phyloP scores from a whole-genome alignment of 2,888 invertebrate genomes.

The Calliphora vomitoria region DNA sequence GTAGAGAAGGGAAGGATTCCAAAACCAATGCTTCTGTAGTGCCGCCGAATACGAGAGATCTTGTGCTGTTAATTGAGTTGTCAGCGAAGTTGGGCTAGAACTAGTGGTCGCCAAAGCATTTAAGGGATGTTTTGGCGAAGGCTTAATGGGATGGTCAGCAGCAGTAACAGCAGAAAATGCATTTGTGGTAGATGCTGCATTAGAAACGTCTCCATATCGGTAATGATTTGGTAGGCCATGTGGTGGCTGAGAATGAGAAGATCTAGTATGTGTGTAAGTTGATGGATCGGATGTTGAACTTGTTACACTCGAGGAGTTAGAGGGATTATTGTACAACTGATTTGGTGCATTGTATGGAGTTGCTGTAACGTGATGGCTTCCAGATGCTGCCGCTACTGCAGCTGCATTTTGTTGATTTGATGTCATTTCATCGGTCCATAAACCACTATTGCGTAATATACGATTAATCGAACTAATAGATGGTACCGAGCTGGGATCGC shows the following conservation, averaged over 20 bases:
- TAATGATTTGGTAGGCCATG: slow-evolving; percentile 64
- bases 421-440: slow-evolving; percentile 89
- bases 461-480: slow-evolving; percentile 98
- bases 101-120: slow-evolving; percentile 51
- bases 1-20: slow-evolving; percentile 84
- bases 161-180: neutral
- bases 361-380: slow-evolving; percentile 31
- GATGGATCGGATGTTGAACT: slow-evolving; percentile 72
- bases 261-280: slow-evolving; percentile 68
- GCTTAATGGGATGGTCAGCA: slow-evolving; percentile 79
- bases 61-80: slow-evolving; percentile 78
- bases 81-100: slow-evolving; percentile 61
- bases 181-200: slow-evolving; percentile 34
- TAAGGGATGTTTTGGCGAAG: slow-evolving; percentile 80
- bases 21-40: slow-evolving; percentile 84
- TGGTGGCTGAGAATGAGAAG: slow-evolving; percentile 58
- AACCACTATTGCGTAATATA: slow-evolving; percentile 94
- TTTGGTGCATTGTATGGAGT: slow-evolving; percentile 42
- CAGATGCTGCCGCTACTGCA: slow-evolving; percentile 78
- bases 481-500: slow-evolving; percentile 95
- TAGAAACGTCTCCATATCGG: slow-evolving; percentile 61
- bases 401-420: slow-evolving; percentile 83
- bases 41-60: slow-evolving; percentile 81
- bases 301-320: slow-evolving; percentile 46
- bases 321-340: slow-evolving; percentile 56